A percentile compares a stretch with the other conserved stretches of the same genome.
Evolutionary conservation across 2,888 invertebrate genomes (phyloP).

Genomic region (Gastrophysa polygoni): DNA sequence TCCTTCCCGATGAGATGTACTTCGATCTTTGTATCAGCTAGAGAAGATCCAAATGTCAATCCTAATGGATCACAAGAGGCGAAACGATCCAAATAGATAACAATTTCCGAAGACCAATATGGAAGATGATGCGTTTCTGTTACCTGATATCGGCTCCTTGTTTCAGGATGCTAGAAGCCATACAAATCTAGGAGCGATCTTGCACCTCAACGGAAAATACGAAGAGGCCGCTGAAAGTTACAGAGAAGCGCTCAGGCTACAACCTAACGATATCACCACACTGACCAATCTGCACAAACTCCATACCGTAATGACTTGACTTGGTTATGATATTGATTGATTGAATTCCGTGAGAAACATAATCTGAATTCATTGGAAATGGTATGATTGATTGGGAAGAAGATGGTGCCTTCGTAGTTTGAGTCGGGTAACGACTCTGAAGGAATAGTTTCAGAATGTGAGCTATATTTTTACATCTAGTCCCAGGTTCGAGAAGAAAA

Average conservation of each 20-base stretch:
- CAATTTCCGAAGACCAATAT: too few species aligned
- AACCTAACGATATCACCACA: slow-evolving; percentile 89
- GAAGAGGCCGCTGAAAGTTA: slow-evolving; percentile 87
- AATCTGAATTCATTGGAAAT: neutral
- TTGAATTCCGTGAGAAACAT: neutral
- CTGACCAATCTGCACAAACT: slow-evolving; percentile 85
- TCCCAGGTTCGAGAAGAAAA: too few species aligned
- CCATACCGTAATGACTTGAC: slow-evolving; percentile 64
- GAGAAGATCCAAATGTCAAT: too few species aligned
- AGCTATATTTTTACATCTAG: too few species aligned
- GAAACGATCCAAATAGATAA: too few species aligned
- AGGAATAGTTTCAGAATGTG: too few species aligned
- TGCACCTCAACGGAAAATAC: slow-evolving; percentile 91
- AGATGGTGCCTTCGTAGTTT: neutral
- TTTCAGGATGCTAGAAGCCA: slow-evolving; percentile 85
- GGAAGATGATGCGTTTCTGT: too few species aligned
- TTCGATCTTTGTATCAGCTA: too few species aligned
- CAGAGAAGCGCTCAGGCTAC: slow-evolving; percentile 80
- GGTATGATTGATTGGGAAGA: neutral
- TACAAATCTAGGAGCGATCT: slow-evolving; percentile 93
- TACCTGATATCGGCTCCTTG: slow-evolving; percentile 22
- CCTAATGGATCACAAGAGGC: too few species aligned
- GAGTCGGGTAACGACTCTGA: neutral
- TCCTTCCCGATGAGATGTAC: too few species aligned
- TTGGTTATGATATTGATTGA: neutral